Conservation (phyloP, 1,140 invertebrate species). For the Steinernema khuongi region DNA sequence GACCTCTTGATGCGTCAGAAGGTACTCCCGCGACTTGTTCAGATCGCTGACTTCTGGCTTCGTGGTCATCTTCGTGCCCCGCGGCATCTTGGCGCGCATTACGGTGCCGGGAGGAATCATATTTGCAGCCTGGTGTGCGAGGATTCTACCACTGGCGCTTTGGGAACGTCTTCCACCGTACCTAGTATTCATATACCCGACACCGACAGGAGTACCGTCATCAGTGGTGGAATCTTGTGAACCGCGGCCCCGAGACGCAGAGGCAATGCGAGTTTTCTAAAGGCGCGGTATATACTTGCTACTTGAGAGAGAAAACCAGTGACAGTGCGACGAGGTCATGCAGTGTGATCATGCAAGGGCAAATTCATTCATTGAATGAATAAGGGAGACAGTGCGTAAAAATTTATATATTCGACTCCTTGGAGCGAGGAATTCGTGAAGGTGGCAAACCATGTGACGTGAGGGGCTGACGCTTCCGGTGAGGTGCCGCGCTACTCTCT, state of each 20-base stretch:
- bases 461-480: background rate
- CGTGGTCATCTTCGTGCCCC: conserved; percentile 76
- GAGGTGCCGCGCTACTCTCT: background rate
- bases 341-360: background rate
- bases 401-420: background rate
- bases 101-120: conserved; percentile 71
- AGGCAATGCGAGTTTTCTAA: background rate
- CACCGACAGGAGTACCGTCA: too few relatives aligned
- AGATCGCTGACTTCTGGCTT: conserved; percentile 70
- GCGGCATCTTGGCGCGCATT: conserved; percentile 75
- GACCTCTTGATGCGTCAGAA: conserved; percentile 80
- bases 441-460: background rate
- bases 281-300: background rate
- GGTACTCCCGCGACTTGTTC: conserved; percentile 77
- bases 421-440: background rate
- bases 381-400: background rate
- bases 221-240: background rate
- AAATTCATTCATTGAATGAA: background rate
- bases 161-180: conserved; percentile 8
- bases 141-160: conserved; percentile 11
- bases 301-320: background rate
- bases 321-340: background rate
- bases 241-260: background rate
- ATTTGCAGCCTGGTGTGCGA: background rate
- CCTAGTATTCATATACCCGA: conserved; percentile 66